Base-by-base conservation (phyloP, 2,888 invertebrate species). In the Tetragnatha montana region DNA sequence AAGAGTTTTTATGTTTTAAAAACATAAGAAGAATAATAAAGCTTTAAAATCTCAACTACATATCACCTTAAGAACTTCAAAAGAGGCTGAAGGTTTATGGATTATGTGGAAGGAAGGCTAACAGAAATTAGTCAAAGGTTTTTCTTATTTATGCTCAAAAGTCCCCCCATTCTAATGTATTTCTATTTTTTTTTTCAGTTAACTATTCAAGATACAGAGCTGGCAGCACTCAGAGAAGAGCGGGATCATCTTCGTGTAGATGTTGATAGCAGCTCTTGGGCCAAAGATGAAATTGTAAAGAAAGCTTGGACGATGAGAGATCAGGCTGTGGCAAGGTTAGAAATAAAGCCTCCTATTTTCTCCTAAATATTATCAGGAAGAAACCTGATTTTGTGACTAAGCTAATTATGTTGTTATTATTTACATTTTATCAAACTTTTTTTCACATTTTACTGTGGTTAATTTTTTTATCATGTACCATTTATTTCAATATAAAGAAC, bases 221-320 rank as follows among this genome's bases (percentile, higher is more conserved):
- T 98, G 7, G 95, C 95, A n/a, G 96, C 96, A 17, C 96, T 96
- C 0, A 95, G 95, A 17, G 97, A 97, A 92, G 97, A 98, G 92
- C 94, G 97, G 0, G 97, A 97, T 93, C 95, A 96, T 87, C 96
- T 97, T 3, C 95, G 97, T 47, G 92, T 93, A 78, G 94, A 94
- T 91, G 92, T 94, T 1, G 91, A 92, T 8, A 92, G 91, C 71
- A 92, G 92, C 83, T 92, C 92, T 50, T 85, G 93, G 87, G 96
- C 96, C 92, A 96, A 96, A 93, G 97, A 98, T 93, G 97, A 97
- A 92, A 95, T 97, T 0, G 95, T 98, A 85, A 94, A 96, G 81
- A 96, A 96, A 93, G 97, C 97, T 70, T 95, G 97, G 93, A 95
- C 95, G 91, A 97, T 97, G 92, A 95, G 98, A 35, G 98, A 98